Evolutionary conservation across 1,140 invertebrate genomes (phyloP).

Genomic region (Nasonia vitripennis): DNA sequence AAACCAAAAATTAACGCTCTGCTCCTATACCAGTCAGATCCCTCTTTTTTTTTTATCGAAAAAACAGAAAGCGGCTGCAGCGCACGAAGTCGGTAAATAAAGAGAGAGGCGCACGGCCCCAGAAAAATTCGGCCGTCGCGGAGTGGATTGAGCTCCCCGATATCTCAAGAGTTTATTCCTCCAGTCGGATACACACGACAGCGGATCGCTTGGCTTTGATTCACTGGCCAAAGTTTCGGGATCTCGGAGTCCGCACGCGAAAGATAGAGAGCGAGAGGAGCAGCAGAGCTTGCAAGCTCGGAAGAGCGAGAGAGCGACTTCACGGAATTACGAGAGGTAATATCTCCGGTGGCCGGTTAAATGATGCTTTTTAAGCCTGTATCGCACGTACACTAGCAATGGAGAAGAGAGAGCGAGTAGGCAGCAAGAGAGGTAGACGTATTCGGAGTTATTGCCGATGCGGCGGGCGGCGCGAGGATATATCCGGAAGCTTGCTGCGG

Average conservation of each 20-base stretch:
- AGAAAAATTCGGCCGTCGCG: neutral
- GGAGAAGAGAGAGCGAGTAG: neutral
- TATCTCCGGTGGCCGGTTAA: conserved; percentile 51
- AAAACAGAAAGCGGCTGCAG: too few relatives aligned
- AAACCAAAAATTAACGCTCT: neutral
- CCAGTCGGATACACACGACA: conserved; percentile 4
- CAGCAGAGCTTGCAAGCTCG: neutral
- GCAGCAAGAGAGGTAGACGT: neutral
- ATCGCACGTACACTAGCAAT: conserved; percentile 45
- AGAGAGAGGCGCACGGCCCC: neutral
- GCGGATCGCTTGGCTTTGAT: conserved; percentile 12
- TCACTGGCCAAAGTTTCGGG: neutral
- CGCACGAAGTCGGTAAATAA: conserved; percentile 9
- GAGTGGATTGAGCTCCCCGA: conserved; percentile 9
- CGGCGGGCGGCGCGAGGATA: conserved; percentile 8
- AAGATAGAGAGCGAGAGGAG: neutral
- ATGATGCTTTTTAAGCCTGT: conserved; percentile 56
- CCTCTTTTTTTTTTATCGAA: neutral
- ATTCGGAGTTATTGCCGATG: conserved; percentile 49
- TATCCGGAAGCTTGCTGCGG: conserved; percentile 20
- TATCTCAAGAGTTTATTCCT: conserved; percentile 39
- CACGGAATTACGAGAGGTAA: conserved; percentile 52
- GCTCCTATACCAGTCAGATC: too few relatives aligned
- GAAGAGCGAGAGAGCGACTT: neutral
- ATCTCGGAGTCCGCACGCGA: neutral